Conservation (phyloP, 2,888 invertebrate species). For the Mechanitis messenoides region DNA sequence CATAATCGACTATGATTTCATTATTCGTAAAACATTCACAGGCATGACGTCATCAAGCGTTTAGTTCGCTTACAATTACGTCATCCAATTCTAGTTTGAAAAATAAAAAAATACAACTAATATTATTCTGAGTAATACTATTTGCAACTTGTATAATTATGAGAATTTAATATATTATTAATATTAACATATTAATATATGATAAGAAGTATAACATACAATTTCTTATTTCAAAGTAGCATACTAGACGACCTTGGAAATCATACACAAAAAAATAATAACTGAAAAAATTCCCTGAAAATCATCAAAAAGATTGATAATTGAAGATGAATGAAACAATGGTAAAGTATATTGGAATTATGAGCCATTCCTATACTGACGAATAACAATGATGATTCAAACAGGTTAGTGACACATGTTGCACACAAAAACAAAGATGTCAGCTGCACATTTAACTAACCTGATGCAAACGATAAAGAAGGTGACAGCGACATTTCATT, state of each 20-base stretch:
- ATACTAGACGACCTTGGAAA: no score
- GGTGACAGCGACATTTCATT: slow-evolving; percentile 74
- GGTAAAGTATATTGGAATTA: slow-evolving; percentile 36
- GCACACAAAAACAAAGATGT: slow-evolving; percentile 69
- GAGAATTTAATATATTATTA: no score
- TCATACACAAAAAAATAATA: no score
- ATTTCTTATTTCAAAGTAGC: no score
- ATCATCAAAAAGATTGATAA: neutral
- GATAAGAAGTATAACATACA: no score
- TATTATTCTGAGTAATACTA: neutral
- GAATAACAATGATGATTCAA: slow-evolving; percentile 24
- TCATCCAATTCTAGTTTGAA: slow-evolving; percentile 38
- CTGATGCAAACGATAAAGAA: slow-evolving; percentile 74
- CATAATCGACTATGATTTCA: slow-evolving; percentile 9
- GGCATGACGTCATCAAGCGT: slow-evolving; percentile 57
- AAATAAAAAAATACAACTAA: slow-evolving; percentile 11
- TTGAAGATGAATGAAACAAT: slow-evolving; percentile 17
- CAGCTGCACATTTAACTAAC: slow-evolving; percentile 73
- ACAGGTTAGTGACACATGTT: slow-evolving; percentile 71
- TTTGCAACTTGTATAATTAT: no score
- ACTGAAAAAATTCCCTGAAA: neutral
- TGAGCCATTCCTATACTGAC: slow-evolving; percentile 39
- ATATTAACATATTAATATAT: no score
- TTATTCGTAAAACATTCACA: slow-evolving; percentile 28
- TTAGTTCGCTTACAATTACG: slow-evolving; percentile 55